Evolutionary conservation across 1,140 invertebrate genomes (phyloP).

Genomic region (Oncopeltus fasciatus): DNA sequence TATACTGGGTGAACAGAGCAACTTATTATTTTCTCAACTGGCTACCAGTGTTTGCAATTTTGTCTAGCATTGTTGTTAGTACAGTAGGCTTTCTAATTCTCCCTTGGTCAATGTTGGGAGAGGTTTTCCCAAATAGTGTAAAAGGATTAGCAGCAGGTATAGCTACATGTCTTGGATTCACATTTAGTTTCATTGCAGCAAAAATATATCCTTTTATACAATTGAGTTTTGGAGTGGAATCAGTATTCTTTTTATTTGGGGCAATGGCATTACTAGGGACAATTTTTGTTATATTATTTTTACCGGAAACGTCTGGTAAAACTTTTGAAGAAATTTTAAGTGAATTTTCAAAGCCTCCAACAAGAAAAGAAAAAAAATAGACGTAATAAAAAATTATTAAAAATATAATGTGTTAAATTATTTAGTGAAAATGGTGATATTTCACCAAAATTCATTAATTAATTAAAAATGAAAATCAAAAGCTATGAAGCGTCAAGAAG

Average conservation of each 20-base stretch:
- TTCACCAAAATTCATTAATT: no score
- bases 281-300: conserved; percentile 45
- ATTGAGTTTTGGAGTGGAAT: conserved; percentile 38
- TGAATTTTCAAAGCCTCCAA: conserved; percentile 12
- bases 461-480: no score
- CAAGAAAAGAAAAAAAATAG: conserved; percentile 12
- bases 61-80: conserved; percentile 37
- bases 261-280: conserved; percentile 46
- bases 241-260: conserved; percentile 57
- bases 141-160: conserved; percentile 45
- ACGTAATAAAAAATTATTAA: no score
- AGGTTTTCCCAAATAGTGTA: conserved; percentile 32
- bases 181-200: conserved; percentile 55
- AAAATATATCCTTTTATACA: conserved; percentile 52
- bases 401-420: no score
- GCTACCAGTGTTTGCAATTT: conserved; percentile 33
- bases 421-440: no score
- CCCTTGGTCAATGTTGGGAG: conserved; percentile 47
- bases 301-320: conserved; percentile 72
- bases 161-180: conserved; percentile 47
- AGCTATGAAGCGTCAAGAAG: no score
- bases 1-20: neutral
- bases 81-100: conserved; percentile 40
- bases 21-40: conserved; percentile 27
- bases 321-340: conserved; percentile 49